Evolutionary conservation across 2,113 vertebrate species (phyloP).

Genomic region (Pterophyllum scalare): DNA sequence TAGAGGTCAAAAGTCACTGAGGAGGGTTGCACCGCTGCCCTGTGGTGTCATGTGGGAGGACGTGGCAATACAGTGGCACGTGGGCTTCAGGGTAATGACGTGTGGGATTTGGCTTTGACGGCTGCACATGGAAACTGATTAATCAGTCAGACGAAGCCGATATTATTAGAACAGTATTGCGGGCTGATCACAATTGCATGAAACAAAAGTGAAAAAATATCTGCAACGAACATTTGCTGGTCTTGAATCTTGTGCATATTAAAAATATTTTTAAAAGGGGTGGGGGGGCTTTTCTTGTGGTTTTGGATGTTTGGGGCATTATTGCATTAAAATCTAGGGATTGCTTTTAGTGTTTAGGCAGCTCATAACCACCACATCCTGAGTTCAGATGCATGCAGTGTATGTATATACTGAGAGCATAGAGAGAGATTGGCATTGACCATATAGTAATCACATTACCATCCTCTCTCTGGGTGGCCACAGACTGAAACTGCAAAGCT

Average conservation of each 20-base stretch:
- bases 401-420: neutral
- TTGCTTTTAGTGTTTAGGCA: neutral
- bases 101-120: conserved; percentile 13
- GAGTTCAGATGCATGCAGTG: neutral
- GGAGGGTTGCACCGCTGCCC: conserved; percentile 1
- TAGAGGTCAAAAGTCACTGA: conserved; percentile 45
- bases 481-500: neutral
- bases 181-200: neutral
- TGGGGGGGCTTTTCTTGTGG: fast-evolving
- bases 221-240: neutral
- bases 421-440: conserved; percentile 11
- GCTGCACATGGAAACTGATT: neutral
- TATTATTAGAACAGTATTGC: neutral
- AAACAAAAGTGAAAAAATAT: neutral
- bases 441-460: conserved; percentile 43
- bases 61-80: neutral
- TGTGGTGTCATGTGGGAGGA: conserved; percentile 15
- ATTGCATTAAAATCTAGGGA: neutral
- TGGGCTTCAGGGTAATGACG: neutral
- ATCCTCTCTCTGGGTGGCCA: conserved; percentile 8
- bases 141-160: neutral
- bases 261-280: neutral
- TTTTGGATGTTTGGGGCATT: neutral
- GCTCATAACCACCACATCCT: neutral
- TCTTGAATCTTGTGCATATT: neutral